phyloP scores from a whole-genome alignment of 2,888 invertebrate species.

The Aporophyla lueneburgensis region DNA sequence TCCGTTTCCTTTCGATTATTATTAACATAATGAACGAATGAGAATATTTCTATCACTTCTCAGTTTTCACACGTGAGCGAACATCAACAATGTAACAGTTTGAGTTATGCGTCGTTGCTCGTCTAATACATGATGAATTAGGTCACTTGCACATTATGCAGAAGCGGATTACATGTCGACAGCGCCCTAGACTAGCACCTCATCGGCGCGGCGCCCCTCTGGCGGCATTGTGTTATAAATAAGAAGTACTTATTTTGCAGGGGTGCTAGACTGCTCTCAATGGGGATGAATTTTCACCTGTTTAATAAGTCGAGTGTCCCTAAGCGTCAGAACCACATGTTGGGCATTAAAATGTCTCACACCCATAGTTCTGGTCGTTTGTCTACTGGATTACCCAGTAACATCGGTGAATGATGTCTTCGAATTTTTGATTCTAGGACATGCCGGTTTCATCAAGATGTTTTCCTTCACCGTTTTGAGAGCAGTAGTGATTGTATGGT shows the following conservation, averaged over 20 bases:
- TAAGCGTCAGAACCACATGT: too few species aligned
- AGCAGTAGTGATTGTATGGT: too few species aligned
- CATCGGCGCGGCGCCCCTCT: neutral
- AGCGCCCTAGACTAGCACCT: neutral
- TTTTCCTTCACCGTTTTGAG: too few species aligned
- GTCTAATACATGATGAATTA: neutral
- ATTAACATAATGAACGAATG: neutral
- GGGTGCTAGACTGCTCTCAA: neutral
- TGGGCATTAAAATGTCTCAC: too few species aligned
- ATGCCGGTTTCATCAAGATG: too few species aligned
- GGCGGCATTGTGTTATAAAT: neutral
- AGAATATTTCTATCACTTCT: neutral
- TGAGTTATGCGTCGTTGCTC: neutral
- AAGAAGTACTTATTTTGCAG: neutral
- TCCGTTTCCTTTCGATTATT: neutral
- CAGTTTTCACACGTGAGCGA: neutral
- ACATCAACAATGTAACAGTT: neutral
- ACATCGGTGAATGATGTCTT: too few species aligned
- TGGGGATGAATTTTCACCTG: neutral
- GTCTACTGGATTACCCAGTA: too few species aligned
- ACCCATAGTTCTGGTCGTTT: too few species aligned
- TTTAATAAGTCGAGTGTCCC: too few species aligned
- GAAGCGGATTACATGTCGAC: neutral
- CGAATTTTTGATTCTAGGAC: too few species aligned
- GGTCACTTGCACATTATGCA: neutral